Evolutionary conservation across 1,140 invertebrate species (phyloP).

Genomic region (Ceratosolen solmsi): DNA sequence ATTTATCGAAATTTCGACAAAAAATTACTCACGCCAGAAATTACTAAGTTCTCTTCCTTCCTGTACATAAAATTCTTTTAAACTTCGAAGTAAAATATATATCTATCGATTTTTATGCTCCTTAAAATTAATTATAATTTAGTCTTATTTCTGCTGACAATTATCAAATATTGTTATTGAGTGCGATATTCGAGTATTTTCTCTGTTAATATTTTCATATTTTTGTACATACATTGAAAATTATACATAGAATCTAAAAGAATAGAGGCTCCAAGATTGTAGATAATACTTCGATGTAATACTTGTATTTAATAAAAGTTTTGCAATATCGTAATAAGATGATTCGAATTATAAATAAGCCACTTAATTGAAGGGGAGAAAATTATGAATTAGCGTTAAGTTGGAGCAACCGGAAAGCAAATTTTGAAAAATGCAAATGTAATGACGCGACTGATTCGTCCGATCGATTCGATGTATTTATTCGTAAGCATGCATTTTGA

Average conservation of each 20-base stretch:
- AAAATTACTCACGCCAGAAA: not conserved
- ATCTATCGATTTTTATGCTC: not conserved
- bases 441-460: conserved; percentile 32
- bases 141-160: not conserved
- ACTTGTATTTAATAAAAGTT: conserved; percentile 5
- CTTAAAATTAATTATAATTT: conserved; percentile 12
- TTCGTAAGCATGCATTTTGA: conserved; percentile 36
- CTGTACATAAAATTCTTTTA: conserved; percentile 7
- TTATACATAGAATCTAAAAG: conserved; percentile 11
- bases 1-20: not conserved
- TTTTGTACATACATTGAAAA: conserved; percentile 42
- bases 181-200: not conserved
- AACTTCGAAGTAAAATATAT: not conserved
- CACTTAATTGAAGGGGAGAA: not conserved
- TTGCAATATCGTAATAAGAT: conserved; percentile 16
- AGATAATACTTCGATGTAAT: conserved; percentile 32
- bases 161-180: not conserved
- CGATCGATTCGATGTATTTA: conserved; percentile 48
- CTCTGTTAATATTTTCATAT: conserved; percentile 16
- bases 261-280: conserved; percentile 17
- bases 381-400: conserved; percentile 45
- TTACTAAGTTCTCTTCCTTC: not conserved
- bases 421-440: conserved; percentile 17
- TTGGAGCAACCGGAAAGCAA: conserved; percentile 48
- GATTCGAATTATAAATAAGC: conserved; percentile 24